These are phyloP conservation scores for Distichodus sexfasciatus DNA, from an alignment of 2,797 vertebrate genomes.

Conservation along the genomic window DNA sequence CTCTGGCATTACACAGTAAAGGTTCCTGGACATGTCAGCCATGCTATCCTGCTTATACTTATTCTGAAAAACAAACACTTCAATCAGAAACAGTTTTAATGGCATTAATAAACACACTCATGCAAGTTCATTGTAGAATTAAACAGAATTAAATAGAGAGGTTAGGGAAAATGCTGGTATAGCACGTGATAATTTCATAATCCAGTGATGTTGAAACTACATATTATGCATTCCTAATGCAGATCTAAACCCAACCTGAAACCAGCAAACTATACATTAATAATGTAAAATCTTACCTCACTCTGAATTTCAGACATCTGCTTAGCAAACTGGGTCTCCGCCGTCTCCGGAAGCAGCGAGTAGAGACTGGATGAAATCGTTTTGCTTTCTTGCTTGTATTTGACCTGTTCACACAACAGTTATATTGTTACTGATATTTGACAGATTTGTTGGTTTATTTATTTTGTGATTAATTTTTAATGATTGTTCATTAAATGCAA, in stretches of 20 bases:
- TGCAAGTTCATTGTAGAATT: no score
- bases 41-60: slow-evolving; percentile 82
- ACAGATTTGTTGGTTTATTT: background rate
- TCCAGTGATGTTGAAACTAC: no score
- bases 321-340: slow-evolving; percentile 44
- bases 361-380: slow-evolving; percentile 36
- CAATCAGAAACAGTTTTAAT: background rate
- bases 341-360: slow-evolving; percentile 38
- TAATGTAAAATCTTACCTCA: slow-evolving; percentile 32
- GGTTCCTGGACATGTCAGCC: slow-evolving; percentile 70
- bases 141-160: no score
- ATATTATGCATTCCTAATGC: no score
- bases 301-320: slow-evolving; percentile 46
- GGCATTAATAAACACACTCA: background rate
- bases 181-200: no score
- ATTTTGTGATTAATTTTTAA: background rate
- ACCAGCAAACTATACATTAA: background rate
- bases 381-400: slow-evolving; percentile 34
- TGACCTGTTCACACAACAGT: slow-evolving; percentile 29
- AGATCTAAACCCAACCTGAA: no score
- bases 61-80: slow-evolving; percentile 57
- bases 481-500: background rate
- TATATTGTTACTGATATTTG: background rate
- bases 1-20: slow-evolving; percentile 84
- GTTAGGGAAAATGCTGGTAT: no score